phyloP scores from a whole-genome alignment of 2,113 vertebrate species.

The Prinia subflava region DNA sequence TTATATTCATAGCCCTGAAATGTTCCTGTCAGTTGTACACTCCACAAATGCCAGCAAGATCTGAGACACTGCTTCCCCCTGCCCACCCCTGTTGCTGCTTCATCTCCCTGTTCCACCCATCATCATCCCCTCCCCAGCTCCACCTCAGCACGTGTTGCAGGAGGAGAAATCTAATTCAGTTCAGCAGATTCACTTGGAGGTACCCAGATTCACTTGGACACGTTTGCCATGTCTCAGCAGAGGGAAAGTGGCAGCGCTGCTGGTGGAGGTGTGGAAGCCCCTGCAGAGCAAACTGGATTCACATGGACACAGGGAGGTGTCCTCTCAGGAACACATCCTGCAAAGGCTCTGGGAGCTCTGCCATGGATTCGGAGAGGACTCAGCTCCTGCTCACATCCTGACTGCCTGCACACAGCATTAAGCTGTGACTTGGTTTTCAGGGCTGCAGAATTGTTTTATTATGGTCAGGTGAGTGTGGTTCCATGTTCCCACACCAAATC shows the following conservation, averaged over 20 bases:
- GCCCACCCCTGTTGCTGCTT: neutral
- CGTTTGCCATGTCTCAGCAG: neutral
- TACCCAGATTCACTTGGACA: neutral
- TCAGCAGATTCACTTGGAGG: neutral
- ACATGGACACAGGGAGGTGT: rapidly evolving
- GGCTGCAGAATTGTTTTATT: neutral
- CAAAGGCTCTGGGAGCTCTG: neutral
- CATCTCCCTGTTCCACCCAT: neutral
- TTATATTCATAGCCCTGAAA: neutral
- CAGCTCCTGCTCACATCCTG: neutral
- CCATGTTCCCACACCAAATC: rapidly evolving
- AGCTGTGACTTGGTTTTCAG: neutral
- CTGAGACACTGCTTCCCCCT: neutral
- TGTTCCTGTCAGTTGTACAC: neutral
- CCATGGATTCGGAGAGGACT: neutral
- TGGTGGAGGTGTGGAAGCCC: neutral
- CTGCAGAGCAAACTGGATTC: neutral
- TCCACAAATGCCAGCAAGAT: conserved; percentile 9
- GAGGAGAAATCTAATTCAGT: neutral
- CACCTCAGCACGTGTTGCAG: neutral
- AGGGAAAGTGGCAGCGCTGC: neutral
- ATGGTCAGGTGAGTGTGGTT: rapidly evolving
- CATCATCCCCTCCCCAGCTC: neutral
- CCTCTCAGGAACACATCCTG: neutral
- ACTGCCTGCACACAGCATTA: neutral